Evolutionary conservation across 2,888 invertebrate genomes (phyloP).

Genomic region (Idaea dimidiata): DNA sequence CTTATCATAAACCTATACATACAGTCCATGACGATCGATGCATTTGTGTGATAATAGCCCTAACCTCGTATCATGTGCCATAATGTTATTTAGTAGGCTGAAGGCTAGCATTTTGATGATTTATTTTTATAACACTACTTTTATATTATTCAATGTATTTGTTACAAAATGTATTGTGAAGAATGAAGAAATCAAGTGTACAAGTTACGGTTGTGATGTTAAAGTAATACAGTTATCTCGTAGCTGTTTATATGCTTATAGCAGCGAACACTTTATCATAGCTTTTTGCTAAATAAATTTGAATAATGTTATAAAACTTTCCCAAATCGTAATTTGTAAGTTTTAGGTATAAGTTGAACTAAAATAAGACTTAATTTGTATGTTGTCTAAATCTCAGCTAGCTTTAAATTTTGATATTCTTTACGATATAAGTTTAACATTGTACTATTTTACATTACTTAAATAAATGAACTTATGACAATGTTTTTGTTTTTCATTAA

Average conservation of each 20-base stretch:
- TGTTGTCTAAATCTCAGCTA: constrained; percentile 51
- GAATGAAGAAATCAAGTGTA: constrained; percentile 28
- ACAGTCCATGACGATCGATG: constrained; percentile 51
- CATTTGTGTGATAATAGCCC: constrained; percentile 46
- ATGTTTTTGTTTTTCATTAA: constrained; percentile 5
- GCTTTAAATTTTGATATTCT: constrained; percentile 61
- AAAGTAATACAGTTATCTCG: constrained; percentile 29
- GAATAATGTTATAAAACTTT: constrained; percentile 21
- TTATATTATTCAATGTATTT: constrained; percentile 16
- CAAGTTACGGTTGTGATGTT: constrained; percentile 45
- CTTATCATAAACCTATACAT: constrained; percentile 28
- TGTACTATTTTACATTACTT: constrained; percentile 37
- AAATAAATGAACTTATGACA: constrained; percentile 12
- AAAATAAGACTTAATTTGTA: constrained; percentile 26
- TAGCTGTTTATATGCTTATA: constrained; percentile 16
- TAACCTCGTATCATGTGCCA: constrained; percentile 51
- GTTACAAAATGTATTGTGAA: constrained; percentile 11
- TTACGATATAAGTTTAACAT: constrained; percentile 36
- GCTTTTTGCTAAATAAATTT: constrained; percentile 28
- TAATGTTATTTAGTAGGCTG: constrained; percentile 28
- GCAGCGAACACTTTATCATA: constrained; percentile 27
- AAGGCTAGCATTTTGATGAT: not conserved
- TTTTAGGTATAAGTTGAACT: constrained; percentile 18
- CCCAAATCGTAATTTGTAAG: constrained; percentile 10
- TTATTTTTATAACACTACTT: not conserved